Base-by-base conservation (phyloP, 2,797 vertebrate species). In the Phrynocephalus forsythii region DNA sequence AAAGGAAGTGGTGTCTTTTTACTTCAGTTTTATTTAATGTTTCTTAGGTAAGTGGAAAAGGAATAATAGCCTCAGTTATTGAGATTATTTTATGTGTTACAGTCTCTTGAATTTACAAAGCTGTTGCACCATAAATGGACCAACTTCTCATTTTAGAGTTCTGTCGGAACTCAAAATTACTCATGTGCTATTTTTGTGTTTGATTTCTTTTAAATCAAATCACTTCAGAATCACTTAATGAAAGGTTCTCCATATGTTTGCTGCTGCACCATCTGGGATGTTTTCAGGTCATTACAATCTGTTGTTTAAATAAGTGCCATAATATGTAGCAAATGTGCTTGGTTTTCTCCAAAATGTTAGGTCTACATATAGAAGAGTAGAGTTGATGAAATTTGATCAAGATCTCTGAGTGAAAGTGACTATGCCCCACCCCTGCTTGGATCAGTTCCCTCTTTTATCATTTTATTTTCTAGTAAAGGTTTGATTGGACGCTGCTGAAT, bases 211-310 rank as follows among this genome's bases (percentile, higher is more conserved):
- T 85, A 50, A 77, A 90, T 48, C 78, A 76, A 84, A 84, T 81
- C 69, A 60, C 87, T 85, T 85, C 79, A 68, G 44, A 82, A 81
- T 76, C 82, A 75, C 11, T 80, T 81, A 80, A 76, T 66, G 89
- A 68, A 83, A 86, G 83, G 30, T 79, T 73, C 60, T 30, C 86
- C 33, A 68, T 88, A 60, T 83, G 89, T 79, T 83, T 79, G 76
- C 79, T 83, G 72, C 67, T 82, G 83, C 56, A 60, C 83, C 86
- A 82, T 86, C 84, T 89, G 88, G 85, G 28, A 82, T 81, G 71
- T 84, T 69, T 77, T 60, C 75, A 79, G 52, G 67, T 83, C 86
- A 60, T 83, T 88, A 85, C 83, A 88, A 60, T 30, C 73, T 26
- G 78, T 85, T 60, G 20, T 5, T 78, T 44, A 79, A 56, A 7